Conservation (phyloP, 2,888 invertebrate genomes). For the Caenorhabditis afra region DNA sequence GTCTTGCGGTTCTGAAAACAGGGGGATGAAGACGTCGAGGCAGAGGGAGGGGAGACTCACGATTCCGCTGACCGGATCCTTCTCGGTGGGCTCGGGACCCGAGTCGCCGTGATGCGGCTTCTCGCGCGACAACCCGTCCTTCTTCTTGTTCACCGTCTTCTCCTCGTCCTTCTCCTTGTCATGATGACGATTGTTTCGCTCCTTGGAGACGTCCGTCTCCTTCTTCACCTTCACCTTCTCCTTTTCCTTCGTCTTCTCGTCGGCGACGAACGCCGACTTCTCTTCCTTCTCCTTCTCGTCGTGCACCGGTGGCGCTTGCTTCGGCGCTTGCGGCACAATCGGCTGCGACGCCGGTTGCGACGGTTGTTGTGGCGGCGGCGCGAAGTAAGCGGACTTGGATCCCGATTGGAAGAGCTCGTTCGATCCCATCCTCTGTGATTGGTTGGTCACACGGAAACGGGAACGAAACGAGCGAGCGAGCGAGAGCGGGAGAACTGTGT, state of each 20-base stretch:
- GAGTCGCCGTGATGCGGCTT: too few relatives aligned
- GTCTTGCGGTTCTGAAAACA: not conserved
- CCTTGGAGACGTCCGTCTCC: not conserved
- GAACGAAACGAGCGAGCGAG: too few relatives aligned
- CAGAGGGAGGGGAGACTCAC: too few relatives aligned
- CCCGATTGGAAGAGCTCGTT: not conserved
- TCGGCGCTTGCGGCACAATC: not conserved
- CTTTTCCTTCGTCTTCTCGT: not conserved
- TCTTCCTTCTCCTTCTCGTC: not conserved
- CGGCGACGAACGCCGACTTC: slow-evolving; percentile 3
- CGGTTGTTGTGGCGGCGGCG: not conserved
- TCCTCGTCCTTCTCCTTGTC: not conserved
- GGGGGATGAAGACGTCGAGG: not conserved
- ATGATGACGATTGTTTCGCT: too few relatives aligned
- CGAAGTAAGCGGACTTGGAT: not conserved
- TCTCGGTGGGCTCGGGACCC: too few relatives aligned
- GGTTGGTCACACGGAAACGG: too few relatives aligned
- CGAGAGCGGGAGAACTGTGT: too few relatives aligned
- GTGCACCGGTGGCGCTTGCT: not conserved
- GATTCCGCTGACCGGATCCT: too few relatives aligned
- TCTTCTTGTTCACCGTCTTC: not conserved
- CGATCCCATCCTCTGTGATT: not conserved
- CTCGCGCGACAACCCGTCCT: not conserved
- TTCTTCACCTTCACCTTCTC: not conserved
- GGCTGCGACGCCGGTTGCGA: not conserved